These are phyloP conservation scores for Limanda limanda DNA, from an alignment of 2,113 vertebrate species.

Conservation along the genomic window DNA sequence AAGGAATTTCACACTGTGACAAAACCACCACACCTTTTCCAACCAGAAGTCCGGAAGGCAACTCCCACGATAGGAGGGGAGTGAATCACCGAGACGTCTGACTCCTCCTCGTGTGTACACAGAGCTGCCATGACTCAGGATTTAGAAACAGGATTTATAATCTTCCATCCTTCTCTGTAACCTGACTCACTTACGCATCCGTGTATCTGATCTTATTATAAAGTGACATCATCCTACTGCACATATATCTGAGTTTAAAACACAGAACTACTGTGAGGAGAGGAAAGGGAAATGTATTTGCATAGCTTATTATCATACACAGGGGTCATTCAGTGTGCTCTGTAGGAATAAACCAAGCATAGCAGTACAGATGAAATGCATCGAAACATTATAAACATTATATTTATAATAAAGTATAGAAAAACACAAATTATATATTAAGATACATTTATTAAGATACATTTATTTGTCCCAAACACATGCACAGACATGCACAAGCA, in stretches of 20 bases:
- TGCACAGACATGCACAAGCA: too few species aligned
- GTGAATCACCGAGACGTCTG: conserved; percentile 19
- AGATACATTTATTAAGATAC: too few species aligned
- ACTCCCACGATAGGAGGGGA: conserved; percentile 54
- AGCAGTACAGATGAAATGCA: too few species aligned
- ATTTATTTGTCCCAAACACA: too few species aligned
- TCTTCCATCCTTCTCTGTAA: not conserved
- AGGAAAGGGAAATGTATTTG: not conserved
- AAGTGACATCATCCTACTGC: not conserved
- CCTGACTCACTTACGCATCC: not conserved
- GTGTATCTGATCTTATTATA: too few species aligned
- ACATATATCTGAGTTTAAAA: not conserved
- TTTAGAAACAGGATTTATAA: too few species aligned
- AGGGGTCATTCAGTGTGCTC: not conserved
- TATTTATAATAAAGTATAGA: too few species aligned
- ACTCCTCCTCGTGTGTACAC: not conserved
- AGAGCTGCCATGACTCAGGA: too few species aligned
- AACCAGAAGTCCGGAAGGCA: not conserved
- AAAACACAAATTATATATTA: too few species aligned
- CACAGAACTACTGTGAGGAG: not conserved
- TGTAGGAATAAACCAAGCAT: not conserved
- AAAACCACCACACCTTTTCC: conserved; percentile 56
- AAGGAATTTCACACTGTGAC: conserved; percentile 4
- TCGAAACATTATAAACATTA: too few species aligned
- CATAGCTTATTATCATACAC: not conserved